Evolutionary conservation across 2,113 vertebrate genomes (phyloP).

Genomic region (Ameiurus melas): DNA sequence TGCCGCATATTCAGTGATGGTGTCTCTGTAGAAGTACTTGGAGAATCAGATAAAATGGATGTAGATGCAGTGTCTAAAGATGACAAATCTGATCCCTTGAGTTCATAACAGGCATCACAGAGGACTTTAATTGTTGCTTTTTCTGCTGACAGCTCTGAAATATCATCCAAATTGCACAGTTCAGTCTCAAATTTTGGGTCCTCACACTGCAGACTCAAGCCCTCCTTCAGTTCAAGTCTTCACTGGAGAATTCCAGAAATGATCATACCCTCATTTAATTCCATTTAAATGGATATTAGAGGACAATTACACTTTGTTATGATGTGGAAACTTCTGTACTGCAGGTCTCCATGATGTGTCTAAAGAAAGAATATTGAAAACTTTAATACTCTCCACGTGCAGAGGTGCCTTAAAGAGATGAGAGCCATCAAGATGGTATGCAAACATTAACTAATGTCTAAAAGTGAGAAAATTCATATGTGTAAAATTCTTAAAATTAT

Average conservation of each 20-base stretch:
- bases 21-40: conserved; percentile 5
- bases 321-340: not conserved
- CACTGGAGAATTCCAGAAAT: conserved; percentile 25
- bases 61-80: conserved; percentile 21
- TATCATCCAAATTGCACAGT: conserved; percentile 34
- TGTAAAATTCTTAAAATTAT: not conserved
- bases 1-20: not conserved
- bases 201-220: conserved; percentile 36
- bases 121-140: conserved; percentile 33
- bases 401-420: conserved; percentile 23
- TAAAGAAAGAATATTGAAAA: conserved; percentile 7
- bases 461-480: not conserved
- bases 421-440: conserved; percentile 30
- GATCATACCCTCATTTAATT: conserved; percentile 6
- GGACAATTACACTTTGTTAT: conserved; percentile 2
- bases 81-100: not conserved
- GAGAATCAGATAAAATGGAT: conserved; percentile 24
- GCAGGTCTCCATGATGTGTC: not conserved
- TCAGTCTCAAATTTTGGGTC: conserved; percentile 37
- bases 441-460: conserved; percentile 27
- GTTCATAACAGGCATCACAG: not conserved
- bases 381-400: conserved; percentile 15
- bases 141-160: conserved; percentile 33
- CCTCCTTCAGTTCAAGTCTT: conserved; percentile 10
- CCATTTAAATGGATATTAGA: conserved; percentile 24